Percentiles rank a stretch among this genome's conserved stretches.
Conservation (phyloP, 2,888 invertebrate species). For the Noctua fimbriata region DNA sequence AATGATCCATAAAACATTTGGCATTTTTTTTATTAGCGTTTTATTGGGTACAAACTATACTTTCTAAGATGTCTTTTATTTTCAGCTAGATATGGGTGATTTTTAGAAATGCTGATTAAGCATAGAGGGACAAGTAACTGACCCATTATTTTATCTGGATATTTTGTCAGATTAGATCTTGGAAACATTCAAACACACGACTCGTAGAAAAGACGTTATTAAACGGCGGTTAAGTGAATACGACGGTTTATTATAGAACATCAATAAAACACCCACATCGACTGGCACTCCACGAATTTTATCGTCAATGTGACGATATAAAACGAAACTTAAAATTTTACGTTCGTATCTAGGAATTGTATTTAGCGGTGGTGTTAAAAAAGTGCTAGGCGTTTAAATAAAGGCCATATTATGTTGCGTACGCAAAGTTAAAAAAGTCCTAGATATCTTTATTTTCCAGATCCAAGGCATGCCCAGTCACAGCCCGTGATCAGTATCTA, state of each 20-base stretch:
- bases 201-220: conserved; percentile 53
- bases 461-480: not conserved
- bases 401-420: not conserved
- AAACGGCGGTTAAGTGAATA: conserved; percentile 68
- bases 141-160: conserved; percentile 4
- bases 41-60: conserved; percentile 25
- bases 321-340: conserved; percentile 70
- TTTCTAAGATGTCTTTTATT: conserved; percentile 17
- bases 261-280: conserved; percentile 77
- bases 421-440: not conserved
- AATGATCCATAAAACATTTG: conserved; percentile 54
- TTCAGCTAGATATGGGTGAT: conserved; percentile 3
- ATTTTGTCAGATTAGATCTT: conserved; percentile 21
- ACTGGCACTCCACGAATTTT: conserved; percentile 70
- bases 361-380: conserved; percentile 60
- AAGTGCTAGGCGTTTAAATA: not conserved
- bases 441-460: not conserved
- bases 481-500: not conserved
- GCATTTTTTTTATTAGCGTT: conserved; percentile 46
- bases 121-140: not conserved
- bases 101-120: conserved; percentile 4
- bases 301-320: conserved; percentile 70
- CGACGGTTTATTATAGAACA: conserved; percentile 70
- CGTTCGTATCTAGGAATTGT: conserved; percentile 68
- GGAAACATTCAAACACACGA: conserved; percentile 25